Conservation (phyloP, 2,113 vertebrate species). For the Choloepus hoffmanni region DNA sequence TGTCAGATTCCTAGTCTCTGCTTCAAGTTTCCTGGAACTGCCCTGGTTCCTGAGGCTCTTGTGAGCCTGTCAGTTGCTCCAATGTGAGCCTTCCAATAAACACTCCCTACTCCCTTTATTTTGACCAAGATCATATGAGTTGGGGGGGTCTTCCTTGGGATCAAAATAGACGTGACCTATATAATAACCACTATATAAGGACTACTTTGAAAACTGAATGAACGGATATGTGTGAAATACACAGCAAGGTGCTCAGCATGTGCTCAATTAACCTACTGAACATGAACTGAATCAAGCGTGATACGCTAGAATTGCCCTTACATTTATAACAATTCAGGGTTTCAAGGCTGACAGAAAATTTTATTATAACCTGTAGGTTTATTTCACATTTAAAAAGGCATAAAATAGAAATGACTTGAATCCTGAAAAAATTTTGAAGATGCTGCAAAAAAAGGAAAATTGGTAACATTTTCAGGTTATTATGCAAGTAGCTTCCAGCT, state of each 20-base stretch:
- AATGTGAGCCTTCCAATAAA: neutral
- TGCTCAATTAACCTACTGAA: neutral
- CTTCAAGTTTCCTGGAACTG: neutral
- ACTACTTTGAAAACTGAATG: neutral
- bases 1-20: neutral
- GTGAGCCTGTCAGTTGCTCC: neutral
- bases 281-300: neutral
- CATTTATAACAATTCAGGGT: too few relatives aligned
- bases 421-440: neutral
- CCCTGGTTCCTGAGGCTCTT: neutral
- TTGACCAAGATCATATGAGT: constrained; percentile 23
- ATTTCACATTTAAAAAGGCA: neutral
- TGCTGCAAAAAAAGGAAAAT: neutral
- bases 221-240: neutral
- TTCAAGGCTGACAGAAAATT: neutral
- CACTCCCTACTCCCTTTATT: neutral
- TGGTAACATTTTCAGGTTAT: neutral
- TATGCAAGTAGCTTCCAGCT: neutral
- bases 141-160: neutral
- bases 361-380: neutral
- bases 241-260: too few relatives aligned
- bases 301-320: neutral
- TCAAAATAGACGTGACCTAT: neutral
- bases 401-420: neutral
- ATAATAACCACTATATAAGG: neutral